Conservation (phyloP, 2,113 vertebrate genomes). For the Corythornis vintsioides region DNA sequence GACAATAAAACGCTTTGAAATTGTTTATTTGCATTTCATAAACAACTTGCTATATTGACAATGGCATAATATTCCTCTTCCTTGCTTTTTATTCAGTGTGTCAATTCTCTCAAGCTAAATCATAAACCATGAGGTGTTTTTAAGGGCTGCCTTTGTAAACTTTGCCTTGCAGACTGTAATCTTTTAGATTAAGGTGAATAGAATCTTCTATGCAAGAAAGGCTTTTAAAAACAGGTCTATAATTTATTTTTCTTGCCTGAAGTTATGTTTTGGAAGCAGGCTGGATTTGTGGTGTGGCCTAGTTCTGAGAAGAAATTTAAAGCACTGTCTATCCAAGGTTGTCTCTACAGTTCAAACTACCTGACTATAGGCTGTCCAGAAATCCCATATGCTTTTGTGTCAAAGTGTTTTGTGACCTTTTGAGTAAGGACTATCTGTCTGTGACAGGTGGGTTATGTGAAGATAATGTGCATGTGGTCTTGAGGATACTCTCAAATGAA, state of each 20-base stretch:
- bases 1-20: neutral
- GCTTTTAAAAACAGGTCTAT: neutral
- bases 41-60: neutral
- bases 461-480: neutral
- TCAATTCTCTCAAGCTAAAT: neutral
- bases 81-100: neutral
- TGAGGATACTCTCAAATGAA: neutral
- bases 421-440: neutral
- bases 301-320: neutral
- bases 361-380: neutral
- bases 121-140: neutral
- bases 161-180: neutral
- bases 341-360: neutral
- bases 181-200: neutral
- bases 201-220: neutral
- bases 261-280: neutral
- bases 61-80: neutral
- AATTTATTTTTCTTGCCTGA: neutral
- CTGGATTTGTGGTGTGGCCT: neutral
- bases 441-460: neutral
- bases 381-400: neutral
- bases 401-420: neutral
- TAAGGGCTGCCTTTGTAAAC: neutral
- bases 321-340: neutral
- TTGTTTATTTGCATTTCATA: slow-evolving; percentile 1